Base-by-base conservation (phyloP, 2,888 invertebrate genomes). In the Argynnis bischoffii region DNA sequence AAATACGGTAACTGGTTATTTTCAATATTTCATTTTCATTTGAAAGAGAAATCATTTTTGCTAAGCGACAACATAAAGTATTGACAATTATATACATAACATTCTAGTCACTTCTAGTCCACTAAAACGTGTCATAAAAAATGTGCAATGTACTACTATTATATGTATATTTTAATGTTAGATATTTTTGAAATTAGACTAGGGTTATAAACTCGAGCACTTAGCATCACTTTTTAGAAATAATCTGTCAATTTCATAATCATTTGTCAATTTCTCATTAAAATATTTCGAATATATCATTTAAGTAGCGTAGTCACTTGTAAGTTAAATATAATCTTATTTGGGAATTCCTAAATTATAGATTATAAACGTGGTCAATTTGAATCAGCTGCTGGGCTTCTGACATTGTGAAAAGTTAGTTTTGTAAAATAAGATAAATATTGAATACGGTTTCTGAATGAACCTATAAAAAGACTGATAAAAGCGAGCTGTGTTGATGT, bases 391-490 rank as follows among this genome's bases (percentile, higher is more conserved):
- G 51, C 35, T 26, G 46, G 47, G 54, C 48, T 55, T 64, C 55
- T 60, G 18, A 65, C 26, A 35, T 35, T 63, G 55, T 31, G 50
- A 18, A 56, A 56, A 51, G 55, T 15, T 57, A 70, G 53, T 57
- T 68, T 55, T 66, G 41, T 69, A 61, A 55, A 60, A 54, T 67
- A 57, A 64, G 46, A 63, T 53, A 55, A 48, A 48, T 60, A 54
- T 66, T 60, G 60, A 55, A 47, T 46, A 51, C 71, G 74, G 70
- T 76, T 78, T 66, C 50, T 53, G 59, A 48, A 55, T 31, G 54
- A 61, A 66, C 63, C 66, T 64, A 35, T 53, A 78, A 78, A 81
- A 79, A 82, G 82, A 81, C 82, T 85, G 83, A 81, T 79, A 75
- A 74, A 75, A 76, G 74, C 63, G 75, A 67, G 55, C 60, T 67